These are phyloP conservation scores for Fukomys damarensis DNA, from an alignment of 2,113 vertebrate genomes.

Conservation along the genomic window DNA sequence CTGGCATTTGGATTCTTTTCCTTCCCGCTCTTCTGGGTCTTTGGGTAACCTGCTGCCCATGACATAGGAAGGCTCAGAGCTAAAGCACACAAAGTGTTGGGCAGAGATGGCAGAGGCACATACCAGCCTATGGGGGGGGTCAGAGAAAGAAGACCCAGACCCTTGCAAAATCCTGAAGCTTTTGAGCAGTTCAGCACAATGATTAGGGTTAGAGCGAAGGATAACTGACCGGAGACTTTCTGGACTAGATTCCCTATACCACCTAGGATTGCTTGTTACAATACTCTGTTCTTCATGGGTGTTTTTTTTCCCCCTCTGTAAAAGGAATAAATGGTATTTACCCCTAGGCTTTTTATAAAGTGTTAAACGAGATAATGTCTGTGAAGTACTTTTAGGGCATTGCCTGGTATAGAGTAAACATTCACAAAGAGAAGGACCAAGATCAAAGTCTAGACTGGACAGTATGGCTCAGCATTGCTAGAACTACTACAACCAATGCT, in stretches of 20 bases:
- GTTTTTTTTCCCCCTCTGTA: conserved; percentile 45
- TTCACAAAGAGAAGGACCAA: background rate
- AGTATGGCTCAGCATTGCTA: background rate
- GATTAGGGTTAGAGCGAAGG: background rate
- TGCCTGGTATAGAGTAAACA: background rate
- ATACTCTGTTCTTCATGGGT: background rate
- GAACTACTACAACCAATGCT: background rate
- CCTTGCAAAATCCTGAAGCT: background rate
- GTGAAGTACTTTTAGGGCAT: background rate
- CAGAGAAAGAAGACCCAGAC: background rate
- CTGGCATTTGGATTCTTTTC: background rate
- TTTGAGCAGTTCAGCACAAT: background rate
- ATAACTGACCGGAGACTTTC: background rate
- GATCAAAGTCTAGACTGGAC: background rate
- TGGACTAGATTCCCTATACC: background rate
- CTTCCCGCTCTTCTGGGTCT: background rate
- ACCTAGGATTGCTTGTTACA: background rate
- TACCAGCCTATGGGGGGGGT: background rate
- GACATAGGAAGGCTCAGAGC: background rate
- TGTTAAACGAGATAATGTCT: background rate
- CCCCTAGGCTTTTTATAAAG: conserved; percentile 8
- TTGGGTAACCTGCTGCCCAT: background rate
- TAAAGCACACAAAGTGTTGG: background rate
- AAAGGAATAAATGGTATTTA: background rate
- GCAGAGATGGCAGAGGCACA: background rate